Evolutionary conservation across 2,113 vertebrate species (phyloP).

Genomic region (Vimba vimba): DNA sequence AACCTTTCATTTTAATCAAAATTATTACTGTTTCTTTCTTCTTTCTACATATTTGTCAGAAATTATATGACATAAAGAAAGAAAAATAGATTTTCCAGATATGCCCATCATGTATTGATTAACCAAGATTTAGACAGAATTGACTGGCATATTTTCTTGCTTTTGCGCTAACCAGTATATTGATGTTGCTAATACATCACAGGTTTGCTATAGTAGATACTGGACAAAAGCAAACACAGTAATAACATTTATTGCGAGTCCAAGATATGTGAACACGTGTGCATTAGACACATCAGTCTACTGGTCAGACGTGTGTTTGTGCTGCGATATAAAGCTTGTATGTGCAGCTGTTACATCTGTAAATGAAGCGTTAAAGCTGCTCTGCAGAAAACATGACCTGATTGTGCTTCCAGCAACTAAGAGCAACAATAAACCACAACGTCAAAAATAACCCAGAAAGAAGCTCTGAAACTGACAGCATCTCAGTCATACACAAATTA

Average conservation of each 20-base stretch:
- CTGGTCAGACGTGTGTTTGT: background rate
- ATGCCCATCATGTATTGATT: background rate
- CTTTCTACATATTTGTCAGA: too few relatives aligned
- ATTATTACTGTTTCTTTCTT: too few relatives aligned
- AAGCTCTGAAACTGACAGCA: background rate
- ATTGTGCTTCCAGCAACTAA: background rate
- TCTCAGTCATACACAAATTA: background rate
- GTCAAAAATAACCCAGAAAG: background rate
- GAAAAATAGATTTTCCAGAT: too few relatives aligned
- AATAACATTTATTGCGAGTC: background rate
- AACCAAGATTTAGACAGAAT: background rate
- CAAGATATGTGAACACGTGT: background rate
- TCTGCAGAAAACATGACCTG: background rate
- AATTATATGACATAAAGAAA: too few relatives aligned
- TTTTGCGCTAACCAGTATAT: background rate
- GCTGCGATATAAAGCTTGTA: background rate
- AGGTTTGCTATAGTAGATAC: background rate
- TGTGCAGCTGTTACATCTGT: background rate
- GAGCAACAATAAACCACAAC: background rate
- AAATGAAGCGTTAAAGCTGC: background rate
- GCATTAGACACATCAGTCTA: background rate
- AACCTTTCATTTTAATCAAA: too few relatives aligned
- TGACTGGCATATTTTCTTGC: background rate
- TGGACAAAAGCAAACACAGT: background rate
- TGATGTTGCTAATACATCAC: background rate